Evolutionary conservation across 2,113 vertebrate species (phyloP).

Genomic region (Trinectes maculatus): DNA sequence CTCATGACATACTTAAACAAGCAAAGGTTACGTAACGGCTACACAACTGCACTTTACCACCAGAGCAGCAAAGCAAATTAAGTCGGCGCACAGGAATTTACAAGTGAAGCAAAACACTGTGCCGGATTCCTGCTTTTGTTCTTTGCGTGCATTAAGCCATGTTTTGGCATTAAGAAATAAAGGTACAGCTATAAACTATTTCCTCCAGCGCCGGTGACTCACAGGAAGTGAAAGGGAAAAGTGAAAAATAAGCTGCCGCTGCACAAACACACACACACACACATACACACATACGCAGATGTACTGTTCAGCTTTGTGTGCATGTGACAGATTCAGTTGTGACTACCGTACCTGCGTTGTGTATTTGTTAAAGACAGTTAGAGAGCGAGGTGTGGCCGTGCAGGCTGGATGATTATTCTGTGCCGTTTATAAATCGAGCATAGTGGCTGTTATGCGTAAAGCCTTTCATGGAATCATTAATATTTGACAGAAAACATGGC

Average conservation of each 20-base stretch:
- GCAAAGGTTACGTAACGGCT: constrained; percentile 80
- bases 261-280: constrained; percentile 50
- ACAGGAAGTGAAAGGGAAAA: constrained; percentile 82
- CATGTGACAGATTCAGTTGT: constrained; percentile 21
- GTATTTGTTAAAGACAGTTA: constrained; percentile 56
- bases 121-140: constrained; percentile 84
- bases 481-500: constrained; percentile 82
- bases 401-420: constrained; percentile 54
- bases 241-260: constrained; percentile 75
- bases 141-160: constrained; percentile 71
- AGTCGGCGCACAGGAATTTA: constrained; percentile 82
- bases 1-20: constrained; percentile 83
- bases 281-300: constrained; percentile 21
- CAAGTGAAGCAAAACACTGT: constrained; percentile 77
- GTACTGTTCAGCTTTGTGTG: constrained; percentile 6
- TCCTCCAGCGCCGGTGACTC: constrained; percentile 78
- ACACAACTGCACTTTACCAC: constrained; percentile 75
- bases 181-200: constrained; percentile 80
- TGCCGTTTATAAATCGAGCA: constrained; percentile 76
- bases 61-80: constrained; percentile 78
- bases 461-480: constrained; percentile 81
- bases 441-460: constrained; percentile 70
- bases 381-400: constrained; percentile 43
- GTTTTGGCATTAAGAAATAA: constrained; percentile 80
- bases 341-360: constrained; percentile 44